Conservation (phyloP, 2,888 invertebrate species). For the Pimpla rufipes region DNA sequence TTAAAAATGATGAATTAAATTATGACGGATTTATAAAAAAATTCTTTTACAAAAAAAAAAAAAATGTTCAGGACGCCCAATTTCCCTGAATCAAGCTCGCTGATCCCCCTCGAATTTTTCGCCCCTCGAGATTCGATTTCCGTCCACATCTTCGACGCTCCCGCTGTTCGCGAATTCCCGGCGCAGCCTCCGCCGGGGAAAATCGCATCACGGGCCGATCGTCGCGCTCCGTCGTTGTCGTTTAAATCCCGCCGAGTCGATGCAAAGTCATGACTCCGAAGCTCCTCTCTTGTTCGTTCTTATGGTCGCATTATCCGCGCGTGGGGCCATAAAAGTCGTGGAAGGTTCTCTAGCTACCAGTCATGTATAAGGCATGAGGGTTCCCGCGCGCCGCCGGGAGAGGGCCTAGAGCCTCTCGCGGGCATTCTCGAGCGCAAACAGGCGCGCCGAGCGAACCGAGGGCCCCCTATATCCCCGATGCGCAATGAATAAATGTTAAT, state of each 20-base stretch:
- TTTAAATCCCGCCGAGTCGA: slow-evolving; percentile 6
- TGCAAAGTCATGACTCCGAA: slow-evolving; percentile 31
- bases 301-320: slow-evolving; percentile 74
- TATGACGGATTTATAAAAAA: too few species aligned
- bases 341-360: slow-evolving; percentile 76
- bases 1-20: too few species aligned
- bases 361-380: slow-evolving; percentile 80
- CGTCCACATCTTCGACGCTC: too few species aligned
- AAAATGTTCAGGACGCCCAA: too few species aligned
- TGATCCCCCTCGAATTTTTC: too few species aligned
- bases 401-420: slow-evolving; percentile 14
- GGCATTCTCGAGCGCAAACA: slow-evolving; percentile 12
- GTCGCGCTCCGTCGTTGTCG: not conserved
- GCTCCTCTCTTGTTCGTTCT: slow-evolving; percentile 44
- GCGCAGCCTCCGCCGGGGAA: too few species aligned
- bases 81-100: too few species aligned
- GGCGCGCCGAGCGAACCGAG: slow-evolving; percentile 37
- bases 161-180: too few species aligned
- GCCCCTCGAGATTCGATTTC: too few species aligned
- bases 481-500: slow-evolving; percentile 84
- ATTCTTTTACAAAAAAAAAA: too few species aligned
- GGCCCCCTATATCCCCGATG: slow-evolving; percentile 63
- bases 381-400: slow-evolving; percentile 40
- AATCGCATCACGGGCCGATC: too few species aligned
- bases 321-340: slow-evolving; percentile 73